phyloP scores from a whole-genome alignment of 2,797 vertebrate genomes.

The Orestias chungarensis region DNA sequence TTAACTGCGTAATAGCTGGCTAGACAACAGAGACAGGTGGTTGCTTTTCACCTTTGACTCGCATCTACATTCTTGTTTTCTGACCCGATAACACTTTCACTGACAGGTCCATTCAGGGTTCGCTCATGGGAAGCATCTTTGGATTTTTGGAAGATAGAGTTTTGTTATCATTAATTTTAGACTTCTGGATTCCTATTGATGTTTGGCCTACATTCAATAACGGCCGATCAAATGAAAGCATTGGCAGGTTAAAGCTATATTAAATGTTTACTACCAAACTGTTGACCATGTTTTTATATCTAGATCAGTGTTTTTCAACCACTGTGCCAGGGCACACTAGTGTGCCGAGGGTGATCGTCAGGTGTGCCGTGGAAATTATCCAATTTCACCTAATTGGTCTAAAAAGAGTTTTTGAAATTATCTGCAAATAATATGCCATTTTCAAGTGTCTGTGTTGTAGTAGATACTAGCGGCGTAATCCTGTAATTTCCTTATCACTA shows the following conservation, averaged over 20 bases:
- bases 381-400: too few species aligned
- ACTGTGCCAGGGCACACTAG: too few species aligned
- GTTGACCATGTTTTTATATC: too few species aligned
- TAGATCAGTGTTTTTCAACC: too few species aligned
- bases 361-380: too few species aligned
- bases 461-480: too few species aligned
- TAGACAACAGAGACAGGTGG: slow-evolving; percentile 57
- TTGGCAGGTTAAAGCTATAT: neutral
- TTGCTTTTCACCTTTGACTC: slow-evolving; percentile 60
- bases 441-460: too few species aligned
- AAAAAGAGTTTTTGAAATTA: too few species aligned
- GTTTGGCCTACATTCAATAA: neutral
- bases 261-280: neutral
- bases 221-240: slow-evolving; percentile 16
- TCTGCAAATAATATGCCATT: too few species aligned
- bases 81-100: slow-evolving; percentile 66
- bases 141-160: slow-evolving; percentile 14
- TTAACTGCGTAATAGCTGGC: slow-evolving; percentile 35
- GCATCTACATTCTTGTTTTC: slow-evolving; percentile 58
- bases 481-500: too few species aligned
- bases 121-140: slow-evolving; percentile 54
- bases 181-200: slow-evolving; percentile 6
- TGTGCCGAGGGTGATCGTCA: too few species aligned
- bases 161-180: slow-evolving; percentile 38
- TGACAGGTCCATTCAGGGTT: slow-evolving; percentile 35